Evolutionary conservation across 2,888 invertebrate genomes (phyloP).

Genomic region (Anorthoa munda): DNA sequence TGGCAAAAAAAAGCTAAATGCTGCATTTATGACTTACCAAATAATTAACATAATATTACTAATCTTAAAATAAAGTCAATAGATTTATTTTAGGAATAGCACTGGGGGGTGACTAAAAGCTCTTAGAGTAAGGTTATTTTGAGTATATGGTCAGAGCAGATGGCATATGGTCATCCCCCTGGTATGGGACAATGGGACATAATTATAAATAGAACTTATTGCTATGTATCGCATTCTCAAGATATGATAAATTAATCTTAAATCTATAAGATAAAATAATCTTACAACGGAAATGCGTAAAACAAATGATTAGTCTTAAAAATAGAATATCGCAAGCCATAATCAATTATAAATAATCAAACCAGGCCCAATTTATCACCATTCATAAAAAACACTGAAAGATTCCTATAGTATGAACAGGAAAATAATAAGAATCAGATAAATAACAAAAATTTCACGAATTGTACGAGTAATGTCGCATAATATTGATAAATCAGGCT

Average conservation of each 20-base stretch:
- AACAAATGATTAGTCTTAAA: not conserved
- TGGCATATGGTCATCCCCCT: too few relatives aligned
- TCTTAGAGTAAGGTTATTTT: too few relatives aligned
- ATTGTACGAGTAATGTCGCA: too few relatives aligned
- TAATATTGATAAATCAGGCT: not conserved
- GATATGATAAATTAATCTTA: not conserved
- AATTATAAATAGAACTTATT: not conserved
- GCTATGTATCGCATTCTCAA: not conserved
- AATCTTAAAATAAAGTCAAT: not conserved
- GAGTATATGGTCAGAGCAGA: too few relatives aligned
- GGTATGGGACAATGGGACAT: too few relatives aligned
- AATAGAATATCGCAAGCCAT: constrained; percentile 21
- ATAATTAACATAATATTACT: constrained; percentile 13
- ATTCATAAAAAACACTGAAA: not conserved
- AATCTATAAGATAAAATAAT: constrained; percentile 2
- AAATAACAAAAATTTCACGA: too few relatives aligned
- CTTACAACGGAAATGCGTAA: not conserved
- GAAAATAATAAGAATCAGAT: not conserved
- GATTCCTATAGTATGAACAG: not conserved
- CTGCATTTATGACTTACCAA: constrained; percentile 13
- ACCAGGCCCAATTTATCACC: not conserved
- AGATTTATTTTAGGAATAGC: not conserved
- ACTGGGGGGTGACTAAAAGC: too few relatives aligned
- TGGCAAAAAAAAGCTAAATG: not conserved
- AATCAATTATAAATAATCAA: not conserved